These are phyloP conservation scores for Dasypus novemcinctus DNA, from an alignment of 2,113 vertebrate genomes.

Conservation along the genomic window DNA sequence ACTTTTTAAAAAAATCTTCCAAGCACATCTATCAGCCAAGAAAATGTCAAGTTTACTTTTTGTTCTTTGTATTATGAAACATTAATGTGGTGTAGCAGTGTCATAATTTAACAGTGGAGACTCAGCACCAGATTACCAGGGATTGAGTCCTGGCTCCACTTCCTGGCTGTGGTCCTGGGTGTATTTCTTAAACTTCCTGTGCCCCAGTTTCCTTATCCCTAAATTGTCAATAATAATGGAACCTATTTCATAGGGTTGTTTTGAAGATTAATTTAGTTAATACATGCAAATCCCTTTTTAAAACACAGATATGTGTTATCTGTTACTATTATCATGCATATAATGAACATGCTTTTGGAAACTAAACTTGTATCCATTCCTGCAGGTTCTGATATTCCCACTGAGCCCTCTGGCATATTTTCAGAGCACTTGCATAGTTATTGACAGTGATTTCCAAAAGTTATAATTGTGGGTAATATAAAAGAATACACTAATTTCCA, in stretches of 20 bases:
- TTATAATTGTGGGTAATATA: not conserved
- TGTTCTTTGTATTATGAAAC: not conserved
- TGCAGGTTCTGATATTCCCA: not conserved
- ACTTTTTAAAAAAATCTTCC: not conserved
- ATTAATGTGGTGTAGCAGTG: not conserved
- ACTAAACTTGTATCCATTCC: not conserved
- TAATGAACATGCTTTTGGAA: not conserved
- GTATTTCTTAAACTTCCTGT: not conserved
- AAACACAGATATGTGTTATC: not conserved
- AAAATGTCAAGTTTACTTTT: constrained; percentile 18
- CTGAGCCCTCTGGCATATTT: constrained; percentile 28
- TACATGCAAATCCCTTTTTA: not conserved
- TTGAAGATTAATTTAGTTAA: constrained; percentile 38
- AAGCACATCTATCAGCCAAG: not conserved
- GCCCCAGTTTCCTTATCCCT: not conserved
- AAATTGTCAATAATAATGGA: not conserved
- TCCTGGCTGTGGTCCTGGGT: not conserved
- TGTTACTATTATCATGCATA: not conserved
- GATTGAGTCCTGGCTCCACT: not conserved
- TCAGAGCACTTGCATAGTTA: not conserved
- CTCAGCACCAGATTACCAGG: not conserved
- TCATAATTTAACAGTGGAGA: not conserved
- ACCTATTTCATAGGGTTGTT: not conserved
- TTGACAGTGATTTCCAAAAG: constrained; percentile 29
- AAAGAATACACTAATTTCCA: not conserved